phyloP scores from a whole-genome alignment of 2,797 vertebrate species.

The Glyptemys insculpta region DNA sequence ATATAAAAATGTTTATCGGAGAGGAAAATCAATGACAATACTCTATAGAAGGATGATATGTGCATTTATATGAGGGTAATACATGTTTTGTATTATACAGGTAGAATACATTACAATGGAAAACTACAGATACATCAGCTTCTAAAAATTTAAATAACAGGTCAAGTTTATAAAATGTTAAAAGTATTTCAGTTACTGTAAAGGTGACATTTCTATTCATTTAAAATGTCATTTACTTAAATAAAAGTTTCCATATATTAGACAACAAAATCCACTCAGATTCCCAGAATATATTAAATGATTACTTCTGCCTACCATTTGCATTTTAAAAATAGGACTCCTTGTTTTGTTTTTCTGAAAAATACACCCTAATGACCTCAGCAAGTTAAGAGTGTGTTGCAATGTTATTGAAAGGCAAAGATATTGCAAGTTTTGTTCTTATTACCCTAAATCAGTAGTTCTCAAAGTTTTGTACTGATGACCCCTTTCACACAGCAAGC shows the following conservation, averaged over 20 bases:
- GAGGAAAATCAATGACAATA: accelerated
- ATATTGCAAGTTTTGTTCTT: background rate
- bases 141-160: background rate
- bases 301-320: background rate
- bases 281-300: background rate
- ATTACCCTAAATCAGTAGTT: background rate
- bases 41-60: background rate
- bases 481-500: too few relatives aligned
- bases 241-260: background rate
- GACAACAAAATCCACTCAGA: background rate
- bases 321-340: background rate
- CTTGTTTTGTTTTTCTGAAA: background rate
- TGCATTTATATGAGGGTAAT: background rate
- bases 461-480: too few relatives aligned
- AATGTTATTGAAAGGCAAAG: accelerated
- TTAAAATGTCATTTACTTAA: background rate
- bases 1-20: background rate
- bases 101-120: background rate
- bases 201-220: background rate
- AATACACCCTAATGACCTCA: background rate
- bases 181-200: background rate
- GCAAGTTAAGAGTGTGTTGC: accelerated
- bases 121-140: background rate
- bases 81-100: background rate
- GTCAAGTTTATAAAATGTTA: background rate